phyloP scores from a whole-genome alignment of 2,888 invertebrate species.

The Phalangium opilio region DNA sequence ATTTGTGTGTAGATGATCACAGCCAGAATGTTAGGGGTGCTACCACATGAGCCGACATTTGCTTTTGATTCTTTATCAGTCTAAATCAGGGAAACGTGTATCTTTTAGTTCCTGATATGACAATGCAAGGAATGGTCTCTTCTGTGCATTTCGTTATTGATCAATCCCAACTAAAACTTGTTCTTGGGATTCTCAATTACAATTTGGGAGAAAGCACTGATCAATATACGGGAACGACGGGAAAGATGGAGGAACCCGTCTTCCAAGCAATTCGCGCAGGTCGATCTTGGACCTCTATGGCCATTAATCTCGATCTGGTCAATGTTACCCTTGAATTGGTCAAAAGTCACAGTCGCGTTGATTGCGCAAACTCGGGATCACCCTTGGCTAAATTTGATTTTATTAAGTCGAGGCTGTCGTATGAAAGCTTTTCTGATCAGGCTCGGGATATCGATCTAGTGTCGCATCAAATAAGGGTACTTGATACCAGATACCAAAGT shows the following conservation, averaged over 20 bases:
- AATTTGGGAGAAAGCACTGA: constrained; percentile 77
- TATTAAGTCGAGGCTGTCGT: constrained; percentile 68
- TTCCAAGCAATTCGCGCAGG: background rate
- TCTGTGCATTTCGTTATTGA: constrained; percentile 68
- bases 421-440: constrained; percentile 72
- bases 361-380: constrained; percentile 10
- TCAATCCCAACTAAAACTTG: constrained; percentile 66
- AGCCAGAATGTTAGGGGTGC: no score
- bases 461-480: constrained; percentile 71
- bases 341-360: constrained; percentile 21
- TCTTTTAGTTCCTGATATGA: constrained; percentile 55
- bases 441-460: constrained; percentile 83
- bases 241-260: constrained; percentile 20
- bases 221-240: background rate
- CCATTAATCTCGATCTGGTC: constrained; percentile 62
- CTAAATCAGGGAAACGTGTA: background rate
- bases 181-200: constrained; percentile 69
- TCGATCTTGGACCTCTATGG: constrained; percentile 57
- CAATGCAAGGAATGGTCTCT: constrained; percentile 66
- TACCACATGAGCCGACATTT: no score
- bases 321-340: constrained; percentile 62
- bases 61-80: no score
- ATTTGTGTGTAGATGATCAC: no score
- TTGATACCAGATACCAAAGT: constrained; percentile 47
- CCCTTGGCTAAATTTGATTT: constrained; percentile 73